Evolutionary conservation across 2,797 vertebrate species (phyloP).

Genomic region (Gymnothorax javanicus): DNA sequence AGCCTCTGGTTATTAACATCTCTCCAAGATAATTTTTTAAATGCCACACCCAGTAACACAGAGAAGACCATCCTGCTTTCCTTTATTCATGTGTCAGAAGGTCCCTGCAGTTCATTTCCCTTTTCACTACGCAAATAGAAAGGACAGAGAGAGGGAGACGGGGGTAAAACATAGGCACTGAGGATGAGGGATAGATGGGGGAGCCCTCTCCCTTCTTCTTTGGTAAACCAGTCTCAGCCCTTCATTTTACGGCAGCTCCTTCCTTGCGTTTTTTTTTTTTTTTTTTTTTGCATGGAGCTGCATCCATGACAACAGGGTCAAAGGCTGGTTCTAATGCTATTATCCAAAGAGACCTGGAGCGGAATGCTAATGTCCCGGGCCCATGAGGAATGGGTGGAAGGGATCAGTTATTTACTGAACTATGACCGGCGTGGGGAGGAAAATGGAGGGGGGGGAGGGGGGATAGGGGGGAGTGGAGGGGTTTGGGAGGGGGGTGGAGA

Average conservation of each 20-base stretch:
- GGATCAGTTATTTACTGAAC: slow-evolving; percentile 72
- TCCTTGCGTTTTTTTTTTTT: slow-evolving; percentile 5
- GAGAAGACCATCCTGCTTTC: background rate
- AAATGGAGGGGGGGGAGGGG: background rate
- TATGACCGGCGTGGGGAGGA: slow-evolving; percentile 52
- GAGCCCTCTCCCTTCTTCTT: background rate
- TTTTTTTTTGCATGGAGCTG: slow-evolving; percentile 65
- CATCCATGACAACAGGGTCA: slow-evolving; percentile 79
- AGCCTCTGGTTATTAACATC: background rate
- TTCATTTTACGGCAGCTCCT: slow-evolving; percentile 10
- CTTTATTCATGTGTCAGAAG: background rate
- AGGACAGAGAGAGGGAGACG: background rate
- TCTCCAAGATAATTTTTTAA: background rate
- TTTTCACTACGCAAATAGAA: background rate
- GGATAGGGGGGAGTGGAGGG: slow-evolving; percentile 16
- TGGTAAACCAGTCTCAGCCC: background rate
- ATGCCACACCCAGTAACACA: background rate
- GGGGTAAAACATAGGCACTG: background rate
- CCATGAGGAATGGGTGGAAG: slow-evolving; percentile 70
- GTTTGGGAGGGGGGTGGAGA: background rate
- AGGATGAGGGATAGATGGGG: background rate
- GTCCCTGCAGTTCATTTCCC: background rate
- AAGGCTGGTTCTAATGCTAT: slow-evolving; percentile 79
- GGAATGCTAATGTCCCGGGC: slow-evolving; percentile 77
- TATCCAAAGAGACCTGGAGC: slow-evolving; percentile 74